Conservation (phyloP, 2,113 vertebrate species). For the Mastomys coucha region DNA sequence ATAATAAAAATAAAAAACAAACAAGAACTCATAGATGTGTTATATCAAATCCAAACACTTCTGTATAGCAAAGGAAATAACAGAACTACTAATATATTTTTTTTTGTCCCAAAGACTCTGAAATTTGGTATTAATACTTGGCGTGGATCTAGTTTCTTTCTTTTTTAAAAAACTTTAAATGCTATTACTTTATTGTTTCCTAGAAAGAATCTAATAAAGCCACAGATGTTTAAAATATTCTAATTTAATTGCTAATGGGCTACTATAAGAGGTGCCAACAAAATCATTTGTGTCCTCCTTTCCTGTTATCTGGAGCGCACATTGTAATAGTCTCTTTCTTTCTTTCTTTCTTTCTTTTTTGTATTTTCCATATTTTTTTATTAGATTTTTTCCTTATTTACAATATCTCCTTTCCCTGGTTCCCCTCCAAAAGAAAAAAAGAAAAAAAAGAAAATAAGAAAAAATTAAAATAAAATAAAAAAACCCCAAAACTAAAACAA, state of each 20-base stretch:
- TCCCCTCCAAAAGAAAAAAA: no score
- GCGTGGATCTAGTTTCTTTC: neutral
- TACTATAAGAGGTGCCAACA: neutral
- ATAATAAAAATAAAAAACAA: no score
- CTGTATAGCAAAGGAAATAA: neutral
- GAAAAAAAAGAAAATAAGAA: no score
- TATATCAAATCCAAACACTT: neutral
- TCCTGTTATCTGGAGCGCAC: neutral
- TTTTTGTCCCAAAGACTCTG: neutral
- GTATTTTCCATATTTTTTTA: no score
- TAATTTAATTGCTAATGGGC: neutral
- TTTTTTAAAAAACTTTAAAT: neutral
- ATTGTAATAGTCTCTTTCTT: neutral
- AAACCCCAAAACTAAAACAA: no score
- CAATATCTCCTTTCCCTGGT: no score
- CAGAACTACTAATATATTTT: constrained; percentile 3
- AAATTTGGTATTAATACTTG: constrained; percentile 20
- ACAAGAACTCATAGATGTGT: neutral
- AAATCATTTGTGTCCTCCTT: neutral
- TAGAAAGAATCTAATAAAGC: constrained; percentile 29
- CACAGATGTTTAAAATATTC: neutral
- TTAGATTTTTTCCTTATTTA: no score
- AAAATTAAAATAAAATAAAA: no score
- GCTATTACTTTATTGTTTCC: constrained; percentile 15
- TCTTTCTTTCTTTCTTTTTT: no score